These are phyloP conservation scores for Dendrocincla fuliginosa DNA, from an alignment of 2,797 vertebrate genomes.

Conservation along the genomic window DNA sequence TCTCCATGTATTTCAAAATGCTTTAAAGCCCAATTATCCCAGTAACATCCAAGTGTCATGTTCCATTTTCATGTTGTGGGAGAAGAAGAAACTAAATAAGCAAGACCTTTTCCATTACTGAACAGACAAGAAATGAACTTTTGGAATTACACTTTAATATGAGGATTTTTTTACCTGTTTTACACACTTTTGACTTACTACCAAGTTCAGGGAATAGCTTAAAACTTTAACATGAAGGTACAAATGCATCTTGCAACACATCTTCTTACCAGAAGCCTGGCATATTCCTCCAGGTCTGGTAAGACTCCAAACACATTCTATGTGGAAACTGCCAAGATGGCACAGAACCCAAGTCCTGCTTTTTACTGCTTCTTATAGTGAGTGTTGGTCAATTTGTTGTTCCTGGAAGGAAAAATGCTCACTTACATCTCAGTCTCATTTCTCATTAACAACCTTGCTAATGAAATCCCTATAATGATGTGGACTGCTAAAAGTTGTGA, in stretches of 20 bases:
- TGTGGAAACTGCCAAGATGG: not conserved
- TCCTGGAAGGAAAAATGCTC: not conserved
- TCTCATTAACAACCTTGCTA: not conserved
- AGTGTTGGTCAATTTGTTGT: not conserved
- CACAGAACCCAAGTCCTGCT: not conserved
- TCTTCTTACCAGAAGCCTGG: not conserved
- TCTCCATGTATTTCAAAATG: not conserved
- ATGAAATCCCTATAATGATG: not conserved
- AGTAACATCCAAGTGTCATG: not conserved
- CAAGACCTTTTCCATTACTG: not conserved
- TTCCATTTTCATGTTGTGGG: not conserved
- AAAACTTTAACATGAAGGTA: not conserved
- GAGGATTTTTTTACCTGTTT: not conserved
- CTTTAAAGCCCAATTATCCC: not conserved
- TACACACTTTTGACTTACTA: not conserved
- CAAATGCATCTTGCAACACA: not conserved
- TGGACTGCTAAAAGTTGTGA: not conserved
- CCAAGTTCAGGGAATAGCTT: not conserved
- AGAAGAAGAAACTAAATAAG: not conserved
- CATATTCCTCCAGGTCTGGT: not conserved
- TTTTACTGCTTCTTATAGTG: not conserved
- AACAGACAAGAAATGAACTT: not conserved
- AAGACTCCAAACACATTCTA: not conserved
- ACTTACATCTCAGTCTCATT: not conserved
- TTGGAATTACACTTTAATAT: not conserved